Conservation (phyloP, 1,140 invertebrate species). For the Achatina immaculata region DNA sequence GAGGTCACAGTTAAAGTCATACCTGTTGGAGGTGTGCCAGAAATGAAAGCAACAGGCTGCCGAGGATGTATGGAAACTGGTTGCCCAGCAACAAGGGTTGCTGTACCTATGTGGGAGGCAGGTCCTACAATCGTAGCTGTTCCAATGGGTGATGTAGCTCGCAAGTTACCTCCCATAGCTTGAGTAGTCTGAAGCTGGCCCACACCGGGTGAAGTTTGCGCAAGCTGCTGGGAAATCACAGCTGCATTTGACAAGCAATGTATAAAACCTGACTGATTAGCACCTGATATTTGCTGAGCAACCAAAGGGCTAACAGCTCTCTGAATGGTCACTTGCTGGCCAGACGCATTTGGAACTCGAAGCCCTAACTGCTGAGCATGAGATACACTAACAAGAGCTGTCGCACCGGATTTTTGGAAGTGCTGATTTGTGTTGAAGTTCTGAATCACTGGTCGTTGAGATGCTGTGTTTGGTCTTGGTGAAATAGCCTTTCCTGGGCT, state of each 20-base stretch:
- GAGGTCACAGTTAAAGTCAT: conserved; percentile 34
- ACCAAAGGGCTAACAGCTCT: conserved; percentile 17
- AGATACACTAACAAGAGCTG: conserved; percentile 8
- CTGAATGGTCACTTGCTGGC: conserved; percentile 25
- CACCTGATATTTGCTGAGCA: conserved; percentile 17
- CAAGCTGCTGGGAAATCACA: conserved; percentile 18
- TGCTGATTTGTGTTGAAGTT: not conserved
- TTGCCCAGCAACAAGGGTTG: conserved; percentile 19
- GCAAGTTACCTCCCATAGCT: not conserved
- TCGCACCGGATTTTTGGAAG: not conserved
- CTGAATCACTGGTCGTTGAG: not conserved
- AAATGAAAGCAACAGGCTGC: conserved; percentile 8
- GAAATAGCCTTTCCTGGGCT: conserved; percentile 12
- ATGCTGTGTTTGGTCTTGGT: not conserved
- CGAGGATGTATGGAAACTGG: conserved; percentile 28
- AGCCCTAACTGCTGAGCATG: conserved; percentile 15
- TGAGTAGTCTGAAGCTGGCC: not conserved
- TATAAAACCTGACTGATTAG: conserved; percentile 8
- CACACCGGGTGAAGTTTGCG: not conserved
- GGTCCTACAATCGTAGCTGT: conserved; percentile 25
- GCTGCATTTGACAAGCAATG: conserved; percentile 12
- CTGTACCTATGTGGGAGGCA: conserved; percentile 9
- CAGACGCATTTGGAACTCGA: not conserved
- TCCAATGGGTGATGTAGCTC: conserved; percentile 1
- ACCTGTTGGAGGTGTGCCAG: conserved; percentile 5